Evolutionary conservation across 2,888 invertebrate species (phyloP).

Genomic region (Ornithoptera priamus): DNA sequence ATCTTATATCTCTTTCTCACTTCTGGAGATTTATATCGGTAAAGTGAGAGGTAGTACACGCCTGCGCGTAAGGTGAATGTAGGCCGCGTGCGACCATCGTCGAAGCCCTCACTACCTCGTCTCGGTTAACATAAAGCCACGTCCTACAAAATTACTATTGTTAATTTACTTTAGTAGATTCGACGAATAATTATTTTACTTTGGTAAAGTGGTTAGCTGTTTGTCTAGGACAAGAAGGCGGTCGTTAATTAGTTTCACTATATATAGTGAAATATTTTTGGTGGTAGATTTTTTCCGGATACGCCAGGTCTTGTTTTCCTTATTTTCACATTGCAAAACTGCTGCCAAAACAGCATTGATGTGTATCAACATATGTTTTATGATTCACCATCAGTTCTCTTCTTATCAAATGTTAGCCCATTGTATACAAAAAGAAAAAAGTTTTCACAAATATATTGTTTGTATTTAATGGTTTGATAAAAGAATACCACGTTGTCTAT

Average conservation of each 20-base stretch:
- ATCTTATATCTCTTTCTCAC: constrained; percentile 22
- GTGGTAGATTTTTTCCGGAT: no score
- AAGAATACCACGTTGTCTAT: background rate
- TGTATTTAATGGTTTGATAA: background rate
- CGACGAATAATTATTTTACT: no score
- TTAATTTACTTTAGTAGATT: background rate
- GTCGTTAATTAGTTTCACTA: no score
- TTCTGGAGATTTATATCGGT: constrained; percentile 37
- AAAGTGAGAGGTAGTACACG: constrained; percentile 56
- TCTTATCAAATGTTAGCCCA: no score
- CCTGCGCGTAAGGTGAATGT: constrained; percentile 73
- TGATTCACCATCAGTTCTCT: no score
- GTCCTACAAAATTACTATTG: constrained; percentile 45
- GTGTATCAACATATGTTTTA: no score
- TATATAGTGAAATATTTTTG: no score
- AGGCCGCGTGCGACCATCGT: constrained; percentile 76
- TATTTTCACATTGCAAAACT: background rate
- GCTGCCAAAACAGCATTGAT: background rate
- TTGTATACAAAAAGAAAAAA: no score
- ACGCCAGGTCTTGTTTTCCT: no score
- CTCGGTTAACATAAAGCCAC: constrained; percentile 62
- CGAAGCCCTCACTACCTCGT: constrained; percentile 69
- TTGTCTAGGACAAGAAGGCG: no score
- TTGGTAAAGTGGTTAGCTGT: no score
- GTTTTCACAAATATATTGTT: background rate